Evolutionary conservation across 2,888 invertebrate species (phyloP).

Genomic region (Eugnorisma glareosa): DNA sequence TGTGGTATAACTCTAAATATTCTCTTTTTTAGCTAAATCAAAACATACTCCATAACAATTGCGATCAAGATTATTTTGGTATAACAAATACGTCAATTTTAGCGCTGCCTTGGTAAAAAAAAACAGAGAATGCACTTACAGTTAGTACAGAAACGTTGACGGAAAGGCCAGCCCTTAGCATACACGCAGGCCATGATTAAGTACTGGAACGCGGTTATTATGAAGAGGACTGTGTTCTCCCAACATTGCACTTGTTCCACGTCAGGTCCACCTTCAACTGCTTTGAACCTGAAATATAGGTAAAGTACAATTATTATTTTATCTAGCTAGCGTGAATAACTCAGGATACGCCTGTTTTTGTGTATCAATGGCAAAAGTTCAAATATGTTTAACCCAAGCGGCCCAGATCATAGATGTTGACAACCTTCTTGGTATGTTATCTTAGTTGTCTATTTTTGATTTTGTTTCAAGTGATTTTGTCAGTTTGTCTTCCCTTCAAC

Average conservation of each 20-base stretch:
- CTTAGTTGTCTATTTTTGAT: no score
- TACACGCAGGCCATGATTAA: constrained; percentile 94
- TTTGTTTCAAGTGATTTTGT: no score
- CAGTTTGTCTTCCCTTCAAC: no score
- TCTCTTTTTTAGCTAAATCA: neutral
- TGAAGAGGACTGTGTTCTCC: constrained; percentile 95
- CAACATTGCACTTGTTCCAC: constrained; percentile 92
- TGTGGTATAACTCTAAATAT: neutral
- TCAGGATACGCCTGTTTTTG: neutral
- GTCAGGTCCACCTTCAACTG: constrained; percentile 85
- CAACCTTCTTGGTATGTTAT: no score
- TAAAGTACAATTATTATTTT: neutral
- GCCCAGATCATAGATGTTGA: neutral
- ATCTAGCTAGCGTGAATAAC: neutral
- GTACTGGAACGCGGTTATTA: constrained; percentile 94
- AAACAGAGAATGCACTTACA: constrained; percentile 81
- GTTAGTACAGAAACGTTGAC: constrained; percentile 92
- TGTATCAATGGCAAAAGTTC: neutral
- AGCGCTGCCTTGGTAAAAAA: neutral
- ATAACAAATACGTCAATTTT: neutral
- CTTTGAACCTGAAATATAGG: constrained; percentile 82
- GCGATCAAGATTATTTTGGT: neutral
- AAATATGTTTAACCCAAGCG: neutral
- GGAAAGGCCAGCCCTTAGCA: constrained; percentile 94
- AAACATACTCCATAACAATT: neutral